Evolutionary conservation across 2,113 vertebrate species (phyloP), one percentile per base, ranked within the genome.

Genomic region (Sarotherodon lohbergeri): DNA sequence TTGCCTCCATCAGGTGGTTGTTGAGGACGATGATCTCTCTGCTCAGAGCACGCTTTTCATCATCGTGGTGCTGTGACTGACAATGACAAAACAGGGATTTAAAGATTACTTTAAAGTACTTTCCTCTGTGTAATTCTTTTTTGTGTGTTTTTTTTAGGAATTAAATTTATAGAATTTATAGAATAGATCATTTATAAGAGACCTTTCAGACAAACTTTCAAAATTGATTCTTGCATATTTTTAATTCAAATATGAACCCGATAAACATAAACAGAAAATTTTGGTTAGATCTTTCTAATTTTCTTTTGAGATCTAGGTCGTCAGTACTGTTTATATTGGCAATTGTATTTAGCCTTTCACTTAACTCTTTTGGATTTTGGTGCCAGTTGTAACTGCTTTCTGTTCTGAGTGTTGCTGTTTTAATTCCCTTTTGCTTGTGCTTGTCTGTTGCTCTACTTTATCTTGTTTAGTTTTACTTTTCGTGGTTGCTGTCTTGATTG

Each of bases 11-110:
- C 93, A 99, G 96, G 90, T 98, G 98, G 95, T 98, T 99, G 94
- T 98, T 99, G 86, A 99, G 98, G 50, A 98, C 98, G 34, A 99
- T 98, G 71, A 99, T 98, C 97, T 99, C 98, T 41, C 98, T 96
- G 95, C 97, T 99, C 93, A 99, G 95, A 4, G 98, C 98, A 73
- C 97, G 96, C 92, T 99, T 99, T 95, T 99, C 98, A 54, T 99
- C 98, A 63, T 99, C 98, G 0, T 99, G 98, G 89, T 98, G 98
- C 94, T 99, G 98, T 50, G 97, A 97, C 99, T 99, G 95, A 83
- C 7, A 55, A 93, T 52, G 55, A 73, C 27, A 80, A 14, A 41
- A 52, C 13, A 84, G 36, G 4, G 14, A 54, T 29, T 84, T 48
- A n/a, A 52, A n/a, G 6, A 50, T 32, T 32, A 50, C 71, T 29